Evolutionary conservation across 2,113 vertebrate genomes (phyloP), one percentile per base, ranked within the genome.

Genomic region (Crotalus helleri): DNA sequence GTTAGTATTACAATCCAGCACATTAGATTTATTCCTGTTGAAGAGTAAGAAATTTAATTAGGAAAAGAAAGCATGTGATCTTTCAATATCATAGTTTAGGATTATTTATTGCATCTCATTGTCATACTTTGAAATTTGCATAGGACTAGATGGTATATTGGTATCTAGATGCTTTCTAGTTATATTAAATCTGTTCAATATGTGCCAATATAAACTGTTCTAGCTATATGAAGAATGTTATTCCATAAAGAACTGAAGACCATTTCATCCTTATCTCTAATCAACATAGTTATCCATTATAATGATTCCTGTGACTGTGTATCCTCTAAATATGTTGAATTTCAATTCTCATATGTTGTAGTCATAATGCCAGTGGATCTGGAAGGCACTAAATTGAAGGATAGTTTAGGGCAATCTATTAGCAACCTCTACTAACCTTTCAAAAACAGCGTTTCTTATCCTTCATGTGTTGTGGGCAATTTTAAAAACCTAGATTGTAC

Each of bases 401-500:
- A 64, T n/a, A 64, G 1, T 29, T 61, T 0, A 0, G 8, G 49
- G 88, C 64, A 94, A 53, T 3, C 0, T 51, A 87, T 87, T 90
- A 91, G 69, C 23, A 91, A 92, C 86, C 85, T 94, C 89, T 5
- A 46, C 10, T 23, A 12, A 17, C 21, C 15, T 49, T 90, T 90
- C 26, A 51, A n/a, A 58, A 86, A 87, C 39, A 0, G 0, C 4
- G 51, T 93, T 92, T 44, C 24, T 39, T 64, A 94, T 85, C 15
- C 0, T 3, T 0, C 3, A 1, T 23, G 93, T n/a, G 59, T 90
- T 93, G 64, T 94, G 94, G 93, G 91, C 88, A 93, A 91, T 91
- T 29, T 51, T n/a, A 44, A 44, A 95, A n/a, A 17, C 1, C 58
- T 89, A 90, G 54, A 88, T n/a, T n/a, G 11, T n/a, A 69, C 11